A percentile compares a stretch with the other conserved stretches of the same genome.
Conservation (phyloP, 2,888 invertebrate species). For the Hirtodrosophila trivittata region DNA sequence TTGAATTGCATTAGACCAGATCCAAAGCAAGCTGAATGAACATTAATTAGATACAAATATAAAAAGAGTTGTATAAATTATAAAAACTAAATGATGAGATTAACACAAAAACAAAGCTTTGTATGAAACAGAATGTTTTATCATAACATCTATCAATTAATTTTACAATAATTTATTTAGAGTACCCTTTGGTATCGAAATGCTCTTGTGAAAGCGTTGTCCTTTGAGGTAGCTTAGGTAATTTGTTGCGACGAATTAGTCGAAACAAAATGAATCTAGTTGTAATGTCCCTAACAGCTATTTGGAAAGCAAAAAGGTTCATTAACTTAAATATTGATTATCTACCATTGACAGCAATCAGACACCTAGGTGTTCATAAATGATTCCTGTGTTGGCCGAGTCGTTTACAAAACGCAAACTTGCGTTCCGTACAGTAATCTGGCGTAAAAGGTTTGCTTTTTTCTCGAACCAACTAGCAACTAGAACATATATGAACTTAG, state of each 20-base stretch:
- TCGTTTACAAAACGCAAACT: too few species aligned
- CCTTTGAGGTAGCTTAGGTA: too few species aligned
- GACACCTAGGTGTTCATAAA: background rate
- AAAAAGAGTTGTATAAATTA: background rate
- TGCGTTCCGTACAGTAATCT: background rate
- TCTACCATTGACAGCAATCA: background rate
- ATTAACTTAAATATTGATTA: background rate
- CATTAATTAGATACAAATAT: background rate
- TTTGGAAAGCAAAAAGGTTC: background rate
- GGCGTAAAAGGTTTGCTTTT: conserved; percentile 10
- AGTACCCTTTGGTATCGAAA: too few species aligned
- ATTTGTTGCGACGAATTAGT: too few species aligned
- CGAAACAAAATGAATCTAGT: background rate
- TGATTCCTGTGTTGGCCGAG: too few species aligned
- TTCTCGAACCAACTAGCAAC: conserved; percentile 5
- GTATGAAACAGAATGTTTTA: too few species aligned
- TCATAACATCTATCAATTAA: background rate
- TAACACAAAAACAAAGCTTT: too few species aligned
- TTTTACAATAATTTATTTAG: background rate
- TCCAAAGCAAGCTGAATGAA: background rate
- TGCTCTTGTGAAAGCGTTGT: too few species aligned
- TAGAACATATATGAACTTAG: conserved; percentile 14
- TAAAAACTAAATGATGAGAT: too few species aligned
- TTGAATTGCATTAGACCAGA: background rate
- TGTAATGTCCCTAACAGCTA: background rate